These are phyloP conservation scores for Carollia perspicillata DNA, from an alignment of 2,113 vertebrate genomes.

Conservation along the genomic window DNA sequence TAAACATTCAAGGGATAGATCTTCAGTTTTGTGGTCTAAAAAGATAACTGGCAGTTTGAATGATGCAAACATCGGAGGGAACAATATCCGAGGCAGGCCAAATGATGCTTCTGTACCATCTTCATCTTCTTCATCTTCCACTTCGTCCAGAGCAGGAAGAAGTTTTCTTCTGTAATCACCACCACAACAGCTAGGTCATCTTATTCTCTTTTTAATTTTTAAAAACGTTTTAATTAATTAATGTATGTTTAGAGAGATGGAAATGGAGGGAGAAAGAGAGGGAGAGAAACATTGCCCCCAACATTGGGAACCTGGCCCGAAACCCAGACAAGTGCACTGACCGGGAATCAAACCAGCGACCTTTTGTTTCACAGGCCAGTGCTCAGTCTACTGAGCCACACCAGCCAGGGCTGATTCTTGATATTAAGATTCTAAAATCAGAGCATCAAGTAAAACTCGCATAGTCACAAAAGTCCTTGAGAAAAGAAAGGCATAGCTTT, in stretches of 20 bases:
- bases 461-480: neutral
- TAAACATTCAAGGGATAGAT: neutral
- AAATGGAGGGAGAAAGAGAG: no score
- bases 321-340: no score
- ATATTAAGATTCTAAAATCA: constrained; percentile 6
- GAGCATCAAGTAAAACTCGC: neutral
- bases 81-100: neutral
- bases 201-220: no score
- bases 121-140: neutral
- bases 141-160: neutral
- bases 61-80: neutral
- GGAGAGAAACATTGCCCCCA: no score
- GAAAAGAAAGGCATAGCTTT: neutral
- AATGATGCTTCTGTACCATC: neutral
- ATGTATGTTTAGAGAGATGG: no score
- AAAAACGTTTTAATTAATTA: no score
- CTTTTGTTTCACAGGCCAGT: no score
- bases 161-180: neutral
- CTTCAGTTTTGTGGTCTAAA: neutral
- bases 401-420: neutral
- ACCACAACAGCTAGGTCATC: neutral
- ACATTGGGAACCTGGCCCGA: no score
- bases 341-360: no score
- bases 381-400: no score
- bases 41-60: neutral